Evolutionary conservation across 2,113 vertebrate genomes (phyloP).

Genomic region (Mionectes macconnelli): DNA sequence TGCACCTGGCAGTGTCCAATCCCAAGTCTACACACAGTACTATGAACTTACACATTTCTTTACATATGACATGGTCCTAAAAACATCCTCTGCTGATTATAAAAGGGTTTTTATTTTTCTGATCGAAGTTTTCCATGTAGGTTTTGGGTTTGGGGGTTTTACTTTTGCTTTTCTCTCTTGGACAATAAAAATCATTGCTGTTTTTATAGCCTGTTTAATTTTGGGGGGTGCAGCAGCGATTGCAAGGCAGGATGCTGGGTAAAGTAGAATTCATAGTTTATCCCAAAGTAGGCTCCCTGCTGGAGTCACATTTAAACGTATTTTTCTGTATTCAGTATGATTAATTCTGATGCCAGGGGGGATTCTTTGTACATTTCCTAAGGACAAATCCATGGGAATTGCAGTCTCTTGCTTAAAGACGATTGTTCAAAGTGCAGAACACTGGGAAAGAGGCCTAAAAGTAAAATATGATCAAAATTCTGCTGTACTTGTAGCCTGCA

Average conservation of each 20-base stretch:
- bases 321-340: not conserved
- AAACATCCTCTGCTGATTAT: not conserved
- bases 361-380: constrained; percentile 27
- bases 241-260: not conserved
- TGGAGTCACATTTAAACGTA: not conserved
- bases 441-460: constrained; percentile 4
- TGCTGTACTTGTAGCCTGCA: not conserved
- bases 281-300: not conserved
- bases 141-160: not conserved
- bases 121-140: not conserved
- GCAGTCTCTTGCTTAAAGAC: constrained; percentile 41
- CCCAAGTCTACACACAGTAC: not conserved
- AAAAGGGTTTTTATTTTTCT: not conserved
- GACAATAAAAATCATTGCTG: not conserved
- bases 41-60: not conserved
- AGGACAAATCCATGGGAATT: constrained; percentile 36
- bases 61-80: not conserved
- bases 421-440: constrained; percentile 20
- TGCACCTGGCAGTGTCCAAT: not conserved
- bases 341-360: constrained; percentile 26
- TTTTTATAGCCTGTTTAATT: not conserved
- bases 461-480: constrained; percentile 28
- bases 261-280: constrained; percentile 2
- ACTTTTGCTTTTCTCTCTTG: not conserved
- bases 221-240: not conserved